Conservation (phyloP, 2,888 invertebrate genomes). For the Xestia rhomboidea region DNA sequence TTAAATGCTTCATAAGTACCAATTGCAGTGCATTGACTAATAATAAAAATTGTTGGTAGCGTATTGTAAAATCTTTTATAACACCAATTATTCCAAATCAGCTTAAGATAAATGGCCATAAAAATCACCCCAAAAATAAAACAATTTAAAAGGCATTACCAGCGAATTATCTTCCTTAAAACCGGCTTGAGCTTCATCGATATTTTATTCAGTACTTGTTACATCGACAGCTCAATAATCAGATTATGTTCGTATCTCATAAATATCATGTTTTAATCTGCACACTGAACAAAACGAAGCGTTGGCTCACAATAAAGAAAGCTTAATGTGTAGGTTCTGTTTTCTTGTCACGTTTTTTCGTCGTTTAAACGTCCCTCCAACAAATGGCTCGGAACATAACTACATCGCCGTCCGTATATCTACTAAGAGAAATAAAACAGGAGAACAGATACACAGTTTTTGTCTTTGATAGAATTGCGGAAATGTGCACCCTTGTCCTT, state of each 20-base stretch:
- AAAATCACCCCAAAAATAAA: conserved; percentile 15
- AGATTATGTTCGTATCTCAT: conserved; percentile 72
- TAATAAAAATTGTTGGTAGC: conserved; percentile 18
- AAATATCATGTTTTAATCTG: conserved; percentile 85
- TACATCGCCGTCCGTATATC: conserved; percentile 77
- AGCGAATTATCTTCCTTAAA: conserved; percentile 45
- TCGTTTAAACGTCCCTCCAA: conserved; percentile 85
- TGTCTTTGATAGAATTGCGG: conserved; percentile 48
- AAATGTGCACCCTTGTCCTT: conserved; percentile 25
- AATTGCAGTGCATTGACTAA: background rate
- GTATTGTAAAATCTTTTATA: conserved; percentile 1
- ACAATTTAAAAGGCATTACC: conserved; percentile 41
- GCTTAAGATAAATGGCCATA: conserved; percentile 6
- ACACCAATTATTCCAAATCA: conserved; percentile 27
- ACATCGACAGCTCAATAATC: conserved; percentile 53
- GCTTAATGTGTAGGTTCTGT: conserved; percentile 84
- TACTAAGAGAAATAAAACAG: conserved; percentile 75
- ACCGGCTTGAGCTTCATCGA: conserved; percentile 31
- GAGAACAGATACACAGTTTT: conserved; percentile 57
- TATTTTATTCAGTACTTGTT: conserved; percentile 52
- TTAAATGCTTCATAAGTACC: background rate
- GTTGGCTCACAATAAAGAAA: conserved; percentile 84
- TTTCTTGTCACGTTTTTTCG: conserved; percentile 89
- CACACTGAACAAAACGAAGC: conserved; percentile 81
- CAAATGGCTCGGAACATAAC: conserved; percentile 85